phyloP scores from a whole-genome alignment of 1,140 invertebrate species.

The Drosophila insularis region DNA sequence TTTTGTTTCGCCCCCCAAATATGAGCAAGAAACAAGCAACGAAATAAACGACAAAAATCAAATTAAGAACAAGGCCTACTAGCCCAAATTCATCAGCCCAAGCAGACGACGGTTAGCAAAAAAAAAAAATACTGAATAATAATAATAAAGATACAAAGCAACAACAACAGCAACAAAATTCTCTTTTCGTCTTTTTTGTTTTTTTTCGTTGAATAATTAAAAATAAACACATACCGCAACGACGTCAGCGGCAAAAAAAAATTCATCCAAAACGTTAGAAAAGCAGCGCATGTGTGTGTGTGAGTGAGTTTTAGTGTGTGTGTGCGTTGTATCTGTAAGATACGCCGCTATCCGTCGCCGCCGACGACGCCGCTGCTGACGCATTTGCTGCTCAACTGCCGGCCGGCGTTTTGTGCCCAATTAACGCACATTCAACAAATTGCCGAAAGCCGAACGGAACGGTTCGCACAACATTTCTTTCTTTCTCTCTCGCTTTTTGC shows the following conservation, averaged over 20 bases:
- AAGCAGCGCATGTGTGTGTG: constrained; percentile 19
- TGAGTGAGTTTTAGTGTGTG: constrained; percentile 19
- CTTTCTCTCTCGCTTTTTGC: neutral
- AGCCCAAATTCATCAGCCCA: constrained; percentile 63
- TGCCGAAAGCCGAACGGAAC: constrained; percentile 23
- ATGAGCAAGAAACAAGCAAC: neutral
- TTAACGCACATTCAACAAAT: constrained; percentile 70
- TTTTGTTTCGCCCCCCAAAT: neutral
- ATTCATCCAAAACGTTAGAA: constrained; percentile 17
- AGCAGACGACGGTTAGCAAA: constrained; percentile 21
- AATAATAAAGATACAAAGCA: constrained; percentile 10
- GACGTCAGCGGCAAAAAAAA: constrained; percentile 40
- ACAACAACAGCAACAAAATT: constrained; percentile 54
- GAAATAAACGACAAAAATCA: constrained; percentile 39
- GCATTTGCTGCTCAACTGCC: constrained; percentile 59
- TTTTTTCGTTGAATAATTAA: constrained; percentile 72
- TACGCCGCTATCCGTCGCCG: constrained; percentile 41
- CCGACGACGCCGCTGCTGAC: constrained; percentile 44
- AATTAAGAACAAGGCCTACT: constrained; percentile 78
- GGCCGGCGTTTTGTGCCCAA: constrained; percentile 82
- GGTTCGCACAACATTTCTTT: neutral
- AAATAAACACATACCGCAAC: constrained; percentile 67
- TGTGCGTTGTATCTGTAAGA: constrained; percentile 69
- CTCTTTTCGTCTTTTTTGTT: neutral
- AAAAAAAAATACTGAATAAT: neutral